Percentiles rank a stretch among this genome's conserved stretches.
Evolutionary conservation across 2,888 invertebrate genomes (phyloP).

Genomic region (Andrena flavipes): DNA sequence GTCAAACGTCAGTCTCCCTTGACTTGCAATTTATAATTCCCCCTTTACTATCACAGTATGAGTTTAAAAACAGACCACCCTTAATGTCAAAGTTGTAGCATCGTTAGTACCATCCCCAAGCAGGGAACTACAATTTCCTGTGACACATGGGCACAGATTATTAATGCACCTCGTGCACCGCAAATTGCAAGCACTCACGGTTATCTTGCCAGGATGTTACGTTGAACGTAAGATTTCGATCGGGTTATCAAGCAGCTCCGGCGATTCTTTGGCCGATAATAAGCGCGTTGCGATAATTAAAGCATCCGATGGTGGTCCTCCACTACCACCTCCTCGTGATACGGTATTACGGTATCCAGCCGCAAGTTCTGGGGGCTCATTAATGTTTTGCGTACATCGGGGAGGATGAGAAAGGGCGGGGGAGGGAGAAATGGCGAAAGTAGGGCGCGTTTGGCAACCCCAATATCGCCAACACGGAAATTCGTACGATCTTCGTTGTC

Average conservation of each 20-base stretch:
- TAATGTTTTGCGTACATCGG: slow-evolving; percentile 58
- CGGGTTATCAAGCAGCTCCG: background rate
- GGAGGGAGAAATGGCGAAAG: slow-evolving; percentile 34
- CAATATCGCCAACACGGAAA: slow-evolving; percentile 47
- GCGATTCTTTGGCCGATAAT: slow-evolving; percentile 62
- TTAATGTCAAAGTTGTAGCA: no score
- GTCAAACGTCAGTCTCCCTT: no score
- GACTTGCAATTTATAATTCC: no score
- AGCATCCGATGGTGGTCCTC: slow-evolving; percentile 44
- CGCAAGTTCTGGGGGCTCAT: slow-evolving; percentile 46
- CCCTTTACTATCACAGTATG: no score
- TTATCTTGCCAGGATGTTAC: slow-evolving; percentile 49
- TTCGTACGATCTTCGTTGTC: slow-evolving; percentile 47
- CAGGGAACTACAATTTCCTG: slow-evolving; percentile 11
- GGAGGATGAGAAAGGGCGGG: background rate
- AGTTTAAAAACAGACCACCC: no score
- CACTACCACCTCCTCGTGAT: slow-evolving; percentile 5
- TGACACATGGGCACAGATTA: background rate
- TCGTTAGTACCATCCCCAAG: background rate
- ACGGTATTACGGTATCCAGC: slow-evolving; percentile 26
- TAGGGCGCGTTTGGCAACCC: slow-evolving; percentile 52
- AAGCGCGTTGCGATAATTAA: slow-evolving; percentile 66
- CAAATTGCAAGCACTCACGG: slow-evolving; percentile 23
- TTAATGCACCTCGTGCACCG: background rate
- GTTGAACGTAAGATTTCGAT: slow-evolving; percentile 31